phyloP scores from a whole-genome alignment of 2,888 invertebrate genomes.

The Trissolcus brochymenae region DNA sequence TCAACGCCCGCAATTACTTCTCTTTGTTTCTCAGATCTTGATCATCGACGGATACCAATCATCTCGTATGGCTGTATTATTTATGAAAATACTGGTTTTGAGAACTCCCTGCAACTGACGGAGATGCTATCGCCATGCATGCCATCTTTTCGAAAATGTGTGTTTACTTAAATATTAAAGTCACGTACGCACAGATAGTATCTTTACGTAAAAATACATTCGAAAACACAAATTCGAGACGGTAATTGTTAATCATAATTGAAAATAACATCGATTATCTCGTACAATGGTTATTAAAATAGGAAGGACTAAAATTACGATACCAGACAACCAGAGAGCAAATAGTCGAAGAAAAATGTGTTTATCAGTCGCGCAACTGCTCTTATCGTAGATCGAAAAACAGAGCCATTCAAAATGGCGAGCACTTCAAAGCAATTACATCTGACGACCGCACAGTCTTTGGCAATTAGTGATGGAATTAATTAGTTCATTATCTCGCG shows the following conservation, averaged over 20 bases:
- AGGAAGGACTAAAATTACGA: constrained; percentile 1
- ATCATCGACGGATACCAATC: constrained; percentile 56
- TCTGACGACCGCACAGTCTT: constrained; percentile 66
- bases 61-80: constrained; percentile 50
- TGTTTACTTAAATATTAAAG: constrained; percentile 46
- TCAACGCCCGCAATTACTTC: constrained; percentile 44
- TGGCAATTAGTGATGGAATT: constrained; percentile 72
- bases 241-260: constrained; percentile 33
- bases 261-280: constrained; percentile 35
- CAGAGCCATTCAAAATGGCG: constrained; percentile 50
- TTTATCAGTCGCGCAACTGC: constrained; percentile 22
- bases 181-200: constrained; percentile 14
- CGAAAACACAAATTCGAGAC: neutral
- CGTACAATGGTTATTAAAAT: constrained; percentile 2
- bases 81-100: constrained; percentile 55
- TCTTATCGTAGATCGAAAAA: constrained; percentile 41
- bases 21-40: constrained; percentile 56
- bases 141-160: constrained; percentile 38
- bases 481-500: constrained; percentile 72
- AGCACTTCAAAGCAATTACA: constrained; percentile 68
- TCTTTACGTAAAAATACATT: constrained; percentile 8
- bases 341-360: neutral
- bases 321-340: neutral
- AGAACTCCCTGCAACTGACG: constrained; percentile 29
- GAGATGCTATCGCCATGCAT: constrained; percentile 39